Base-by-base conservation (phyloP, 2,113 vertebrate genomes). In the Epinephelus moara region DNA sequence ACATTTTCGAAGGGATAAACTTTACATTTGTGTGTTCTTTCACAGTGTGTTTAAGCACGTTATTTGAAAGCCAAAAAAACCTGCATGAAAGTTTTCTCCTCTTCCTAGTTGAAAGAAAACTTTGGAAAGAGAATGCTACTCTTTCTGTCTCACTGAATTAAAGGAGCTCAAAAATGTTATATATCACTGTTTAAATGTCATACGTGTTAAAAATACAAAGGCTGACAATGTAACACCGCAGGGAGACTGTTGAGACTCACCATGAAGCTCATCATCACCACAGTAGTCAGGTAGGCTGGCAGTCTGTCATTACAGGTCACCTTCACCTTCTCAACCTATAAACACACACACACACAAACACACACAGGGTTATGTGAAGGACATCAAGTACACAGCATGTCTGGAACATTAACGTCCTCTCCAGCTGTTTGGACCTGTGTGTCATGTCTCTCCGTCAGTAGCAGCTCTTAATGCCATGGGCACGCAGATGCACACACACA, bases 261-360 rank as follows among this genome's bases (percentile, higher is more conserved):
- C 98, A 99, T 96, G 80, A 99, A 97, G 75, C 94, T 2, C 91
- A 99, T 99, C 88, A 95, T 93, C 74, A 96, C 94, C 56, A 97
- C 66, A 49, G 96, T 96, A 9, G 96, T 97, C 78, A 97, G 13
- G 86, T 99, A 99, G 42, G 97, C 97, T 13, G 97, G 98, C 78
- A 97, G 92, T 55, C 98, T 96, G 85, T 99, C 98, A 71, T 91
- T 97, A 93, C 98, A 99, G 0, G 98, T 99, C 91, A 99, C 94
- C 91, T 99, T 99, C 87, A 97, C 96, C 91, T 98, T 97, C 85
- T 96, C 96, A 0, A 89, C 94, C 98, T 99, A 70, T 2, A 89
- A 81, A 85, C 18, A 67, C 52, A 74, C 11, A 70, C 68, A 66
- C 52, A 71, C 49, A 45, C 18, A 27, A 25, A 66, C 42, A 67